Evolutionary conservation across 2,888 invertebrate species (phyloP), one percentile per base, ranked within the genome.

Genomic region (Polyommatus iphigenia): DNA sequence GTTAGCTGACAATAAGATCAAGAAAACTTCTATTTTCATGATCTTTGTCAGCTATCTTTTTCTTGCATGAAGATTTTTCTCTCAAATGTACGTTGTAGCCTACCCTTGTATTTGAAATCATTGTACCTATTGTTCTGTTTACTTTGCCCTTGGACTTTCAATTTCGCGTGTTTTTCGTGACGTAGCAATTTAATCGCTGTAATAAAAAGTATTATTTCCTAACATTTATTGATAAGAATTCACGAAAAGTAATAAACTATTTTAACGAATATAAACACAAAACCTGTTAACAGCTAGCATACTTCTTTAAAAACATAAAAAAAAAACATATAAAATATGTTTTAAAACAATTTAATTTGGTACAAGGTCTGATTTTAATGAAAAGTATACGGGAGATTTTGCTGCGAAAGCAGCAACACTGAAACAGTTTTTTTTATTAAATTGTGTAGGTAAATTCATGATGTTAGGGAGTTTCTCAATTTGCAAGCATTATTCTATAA

Each of bases 191-290:
- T 67, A 4, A 67, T 67, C 29, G 67, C 32, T 18, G 67, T 32
- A 32, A 32, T 67, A 67, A 67, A 67, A 67, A 20, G 13, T 67
- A 18, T 32, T 67, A 67, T 67, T 67, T 67, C 29, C 29, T 67
- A 67, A 67, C 67, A 67, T 67, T 67, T 32, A 32, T 67, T 75
- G 36, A 78, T 36, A 62, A 71, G 24, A 77, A 13, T 46, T 29
- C 50, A 72, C 67, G 67, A 67, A 18, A 18, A 6, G 29, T 32
- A 29, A 57, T 59, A 20, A 50, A 77, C n/a, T 76, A 24, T 57
- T 67, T 10, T 24, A 54, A 54, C 54, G 18, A 67, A 67, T 32
- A 67, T 29, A 29, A 29, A 67, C 20, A 62, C 62, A 20, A 67
- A 67, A 29, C 67, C 15, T 32, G 29, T 32, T 67, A 67, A 67